Percentiles rank a stretch among this genome's conserved stretches.
These are phyloP conservation scores for Falco punctatus DNA, from an alignment of 2,113 vertebrate species.

Conservation along the genomic window DNA sequence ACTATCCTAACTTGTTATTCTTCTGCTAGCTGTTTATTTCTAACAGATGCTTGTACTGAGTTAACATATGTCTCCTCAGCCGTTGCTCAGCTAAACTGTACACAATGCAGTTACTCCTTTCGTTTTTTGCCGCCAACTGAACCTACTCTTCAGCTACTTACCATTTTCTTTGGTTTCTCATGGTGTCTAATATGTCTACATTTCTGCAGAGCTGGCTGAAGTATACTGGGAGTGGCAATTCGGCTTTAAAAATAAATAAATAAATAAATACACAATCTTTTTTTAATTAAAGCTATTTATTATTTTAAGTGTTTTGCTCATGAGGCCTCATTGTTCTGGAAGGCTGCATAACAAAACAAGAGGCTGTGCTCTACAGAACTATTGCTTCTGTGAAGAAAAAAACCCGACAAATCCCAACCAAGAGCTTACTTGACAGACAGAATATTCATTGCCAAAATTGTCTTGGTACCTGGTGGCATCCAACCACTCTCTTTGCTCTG, in stretches of 20 bases:
- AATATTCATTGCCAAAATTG: not conserved
- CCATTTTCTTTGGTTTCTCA: slow-evolving; percentile 7
- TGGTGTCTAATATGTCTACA: not conserved
- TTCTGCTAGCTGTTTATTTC: slow-evolving; percentile 44
- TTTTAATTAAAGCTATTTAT: not conserved
- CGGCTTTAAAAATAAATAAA: not conserved
- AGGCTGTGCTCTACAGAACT: not conserved
- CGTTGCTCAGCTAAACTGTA: not conserved
- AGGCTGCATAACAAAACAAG: not conserved
- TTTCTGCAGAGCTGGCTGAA: not conserved
- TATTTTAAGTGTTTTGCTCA: not conserved
- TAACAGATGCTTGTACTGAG: slow-evolving; percentile 26
- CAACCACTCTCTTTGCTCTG: not conserved
- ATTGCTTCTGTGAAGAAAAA: not conserved
- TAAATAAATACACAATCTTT: not conserved
- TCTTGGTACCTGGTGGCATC: not conserved
- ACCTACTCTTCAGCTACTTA: not conserved
- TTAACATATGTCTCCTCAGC: not conserved
- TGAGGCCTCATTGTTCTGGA: not conserved
- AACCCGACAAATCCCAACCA: not conserved
- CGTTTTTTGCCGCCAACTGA: not conserved
- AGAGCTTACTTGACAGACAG: not conserved
- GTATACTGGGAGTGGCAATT: not conserved
- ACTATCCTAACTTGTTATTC: slow-evolving; percentile 9
- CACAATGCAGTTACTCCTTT: not conserved